Evolutionary conservation across 2,113 vertebrate genomes (phyloP), one percentile per base, ranked within the genome.

Genomic region (Muntiacus muntjak): DNA sequence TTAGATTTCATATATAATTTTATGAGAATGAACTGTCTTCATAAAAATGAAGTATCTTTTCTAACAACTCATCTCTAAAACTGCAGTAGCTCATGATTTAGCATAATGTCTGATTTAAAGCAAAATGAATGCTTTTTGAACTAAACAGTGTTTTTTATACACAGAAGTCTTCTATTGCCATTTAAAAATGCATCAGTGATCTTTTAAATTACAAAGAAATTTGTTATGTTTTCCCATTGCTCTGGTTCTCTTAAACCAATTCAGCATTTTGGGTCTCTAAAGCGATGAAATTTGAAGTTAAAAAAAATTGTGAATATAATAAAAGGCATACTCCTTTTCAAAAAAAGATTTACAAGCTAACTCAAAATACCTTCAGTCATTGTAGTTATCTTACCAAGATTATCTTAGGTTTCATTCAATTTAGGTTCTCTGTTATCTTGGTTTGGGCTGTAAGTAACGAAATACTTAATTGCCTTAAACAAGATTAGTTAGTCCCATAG

Each of bases 31-130:
- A 47, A 45, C 12, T 50, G 36, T 81, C 25, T 17, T 90, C 26
- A 45, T 74, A 55, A 93, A 93, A 93, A 81, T 91, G 58, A 71
- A 89, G n/a, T 86, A 36, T 36, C 30, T 91, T 95, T 95, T 52
- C 33, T 78, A 92, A 58, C 15, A 67, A 79, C 74, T 83, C 16
- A 45, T 52, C 43, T 52, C 43, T 85, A 67, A 93, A 79, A 30
- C 57, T 71, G 10, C 16, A 71, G 6, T 79, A 85, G 78, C 50
- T 79, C 16, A 16, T 7, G 26, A 50, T 78, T 78, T 82, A 87
- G 40, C n/a, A 71, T 40, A 58, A 89, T 50, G 86, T 19, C 62
- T 21, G 28, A 85, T 85, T 84, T 50, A 85, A 62, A 95, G 40
- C 16, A 90, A 89, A 90, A 79, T 54, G 52, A 52, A 67, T 67